Evolutionary conservation across 2,797 vertebrate species (phyloP), one percentile per base, ranked within the genome.

Genomic region (Capromys pilorides): DNA sequence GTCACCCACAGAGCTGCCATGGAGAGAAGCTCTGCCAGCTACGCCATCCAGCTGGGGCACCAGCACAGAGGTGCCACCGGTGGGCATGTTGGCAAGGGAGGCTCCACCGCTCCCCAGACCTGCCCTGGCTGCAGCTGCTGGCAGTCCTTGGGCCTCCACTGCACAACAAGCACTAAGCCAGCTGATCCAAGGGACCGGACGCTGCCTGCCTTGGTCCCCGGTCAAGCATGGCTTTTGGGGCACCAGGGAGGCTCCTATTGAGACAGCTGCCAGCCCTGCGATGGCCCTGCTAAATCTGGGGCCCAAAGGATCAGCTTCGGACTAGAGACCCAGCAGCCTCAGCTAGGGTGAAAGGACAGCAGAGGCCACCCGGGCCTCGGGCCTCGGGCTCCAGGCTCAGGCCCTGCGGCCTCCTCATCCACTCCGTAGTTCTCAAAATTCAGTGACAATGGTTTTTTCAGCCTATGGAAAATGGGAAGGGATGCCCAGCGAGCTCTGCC

Each of bases 341-440:
- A 21, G 9, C 7, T 12, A 31, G 33, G 59, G 45, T 28, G 45
- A 82, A 31, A 73, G 28, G 78, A 78, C 41, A 78, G 33, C 6
- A 49, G 10, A 67, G 86, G 41, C 73, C 78, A 16, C 1, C 41
- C 0, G 33, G 62, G 16, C 26, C 49, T 61, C 85, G 49, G 73
- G 82, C n/a, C 21, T 1, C 1, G 39, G 49, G 11, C 67, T 8
- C n/a, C 39, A 71, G 67, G 61, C 2, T 36, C 51, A 64, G 62
- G 62, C 28, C 62, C 39, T 28, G 13, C 49, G 31, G 87, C 61
- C 82, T 61, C 94, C 64, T 82, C 79, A 94, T 51, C 69, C 66
- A 69, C 18, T 64, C 49, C 19, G 51, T 64, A 83, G 69, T 59
- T 64, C 57, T 94, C 28, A 51, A 95, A 86, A 93, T 87, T 89